Evolutionary conservation across 2,113 vertebrate genomes (phyloP), one percentile per base, ranked within the genome.

Genomic region (Noctilio leporinus): DNA sequence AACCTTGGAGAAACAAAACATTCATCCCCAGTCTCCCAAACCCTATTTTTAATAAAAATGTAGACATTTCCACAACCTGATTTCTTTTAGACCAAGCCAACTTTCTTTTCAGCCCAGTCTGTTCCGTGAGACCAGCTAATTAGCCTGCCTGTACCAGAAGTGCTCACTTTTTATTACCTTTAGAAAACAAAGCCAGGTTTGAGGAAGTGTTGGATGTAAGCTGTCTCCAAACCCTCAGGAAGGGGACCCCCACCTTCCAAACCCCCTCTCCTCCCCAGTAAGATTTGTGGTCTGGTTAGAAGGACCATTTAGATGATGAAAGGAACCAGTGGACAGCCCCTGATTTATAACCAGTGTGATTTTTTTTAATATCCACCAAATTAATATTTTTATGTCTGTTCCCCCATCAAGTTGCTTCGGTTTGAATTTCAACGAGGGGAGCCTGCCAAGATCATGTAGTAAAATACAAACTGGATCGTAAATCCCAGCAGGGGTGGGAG

Each of bases 171-270:
- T 97, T 97, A 97, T 96, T 97, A 96, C 96, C 97, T 95, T 96
- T 93, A 83, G 93, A 97, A 97, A 97, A 97, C 96, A 97, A 97
- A 97, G 96, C 97, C 97, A 97, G 97, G 91, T 94, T 95, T 97
- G 96, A 97, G 96, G 96, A 97, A 97, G 97, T 97, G 97, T 97
- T 97, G 93, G 96, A 89, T 97, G 93, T 86, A 91, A 95, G 96
- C 96, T 97, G 96, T 97, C 96, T 97, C 95, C 94, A 96, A 97
- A 97, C 78, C 83, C 95, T 97, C 96, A 96, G 94, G 82, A 96
- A 97, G 91, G 95, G 96, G 64, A 91, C 94, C 95, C 96, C 96
- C 85, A 81, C 97, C 94, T 94, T 78, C 95, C 17, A 89, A 64
- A 3, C 20, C 15, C 77, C 55, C 89, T 53, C 7, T 88, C 28